Conservation (phyloP, 2,888 invertebrate genomes). For the Balanococcus diminutus region DNA sequence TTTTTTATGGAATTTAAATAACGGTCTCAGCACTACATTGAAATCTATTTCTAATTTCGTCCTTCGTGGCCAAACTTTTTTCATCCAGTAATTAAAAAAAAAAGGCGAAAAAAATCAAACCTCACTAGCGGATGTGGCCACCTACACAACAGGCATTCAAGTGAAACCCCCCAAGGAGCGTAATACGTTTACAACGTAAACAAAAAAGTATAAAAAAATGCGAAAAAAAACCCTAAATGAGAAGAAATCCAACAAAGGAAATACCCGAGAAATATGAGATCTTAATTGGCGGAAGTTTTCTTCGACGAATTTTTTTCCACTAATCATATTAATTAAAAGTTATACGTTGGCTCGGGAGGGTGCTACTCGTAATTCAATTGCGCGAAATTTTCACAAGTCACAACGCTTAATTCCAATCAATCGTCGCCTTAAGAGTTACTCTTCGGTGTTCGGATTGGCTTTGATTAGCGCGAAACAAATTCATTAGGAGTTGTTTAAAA, state of each 20-base stretch:
- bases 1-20: no score
- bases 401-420: slow-evolving; percentile 28
- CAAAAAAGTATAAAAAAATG: background rate
- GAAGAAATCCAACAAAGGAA: background rate
- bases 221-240: background rate
- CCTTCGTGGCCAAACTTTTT: background rate
- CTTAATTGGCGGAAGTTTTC: background rate
- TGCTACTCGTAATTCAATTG: background rate
- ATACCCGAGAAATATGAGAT: background rate
- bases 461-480: slow-evolving; percentile 4
- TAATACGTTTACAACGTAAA: background rate
- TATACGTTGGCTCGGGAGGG: no score
- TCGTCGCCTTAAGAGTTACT: slow-evolving; percentile 11
- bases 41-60: no score
- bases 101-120: background rate
- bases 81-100: background rate
- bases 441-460: background rate
- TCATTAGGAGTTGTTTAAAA: slow-evolving; percentile 22
- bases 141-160: background rate
- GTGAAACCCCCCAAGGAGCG: background rate
- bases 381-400: background rate
- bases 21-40: no score
- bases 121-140: background rate
- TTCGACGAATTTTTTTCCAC: background rate
- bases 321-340: slow-evolving; percentile 39